Evolutionary conservation across 1,140 invertebrate species (phyloP).

Genomic region (Cataglyphis hispanica): DNA sequence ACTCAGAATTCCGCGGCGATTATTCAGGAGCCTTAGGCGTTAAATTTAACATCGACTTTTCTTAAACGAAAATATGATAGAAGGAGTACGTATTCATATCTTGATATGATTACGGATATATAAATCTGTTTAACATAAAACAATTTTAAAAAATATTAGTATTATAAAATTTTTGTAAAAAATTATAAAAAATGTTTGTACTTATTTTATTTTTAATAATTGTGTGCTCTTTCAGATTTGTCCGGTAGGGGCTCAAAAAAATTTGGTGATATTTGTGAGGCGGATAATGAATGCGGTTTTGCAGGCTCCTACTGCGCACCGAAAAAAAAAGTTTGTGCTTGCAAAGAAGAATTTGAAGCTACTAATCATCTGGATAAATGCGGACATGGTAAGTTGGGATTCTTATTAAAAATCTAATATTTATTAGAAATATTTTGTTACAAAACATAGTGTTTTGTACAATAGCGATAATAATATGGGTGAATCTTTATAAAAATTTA

Average conservation of each 20-base stretch:
- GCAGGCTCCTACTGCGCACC: conserved; percentile 90
- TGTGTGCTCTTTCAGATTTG: conserved; percentile 80
- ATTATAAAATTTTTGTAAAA: too few species aligned
- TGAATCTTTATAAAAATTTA: too few species aligned
- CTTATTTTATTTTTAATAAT: conserved; percentile 4
- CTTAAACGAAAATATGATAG: too few species aligned
- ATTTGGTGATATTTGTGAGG: conserved; percentile 91
- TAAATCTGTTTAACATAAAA: too few species aligned
- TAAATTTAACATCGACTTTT: too few species aligned
- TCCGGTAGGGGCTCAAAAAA: conserved; percentile 87
- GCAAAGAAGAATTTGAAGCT: conserved; percentile 89
- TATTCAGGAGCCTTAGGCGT: too few species aligned
- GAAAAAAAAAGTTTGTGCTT: conserved; percentile 89
- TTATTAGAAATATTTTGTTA: too few species aligned
- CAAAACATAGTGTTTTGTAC: too few species aligned
- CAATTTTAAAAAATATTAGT: too few species aligned
- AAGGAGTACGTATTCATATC: too few species aligned
- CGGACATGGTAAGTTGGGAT: conserved; percentile 90
- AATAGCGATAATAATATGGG: background rate
- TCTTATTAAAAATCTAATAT: conserved; percentile 8
- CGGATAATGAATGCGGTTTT: conserved; percentile 91
- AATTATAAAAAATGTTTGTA: background rate
- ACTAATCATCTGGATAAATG: conserved; percentile 95
- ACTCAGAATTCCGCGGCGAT: too few species aligned
- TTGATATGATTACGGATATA: too few species aligned